A percentile compares a stretch with the other conserved stretches of the same genome.
These are phyloP conservation scores for Tanypteryx hageni DNA, from an alignment of 2,888 invertebrate genomes.

Conservation along the genomic window DNA sequence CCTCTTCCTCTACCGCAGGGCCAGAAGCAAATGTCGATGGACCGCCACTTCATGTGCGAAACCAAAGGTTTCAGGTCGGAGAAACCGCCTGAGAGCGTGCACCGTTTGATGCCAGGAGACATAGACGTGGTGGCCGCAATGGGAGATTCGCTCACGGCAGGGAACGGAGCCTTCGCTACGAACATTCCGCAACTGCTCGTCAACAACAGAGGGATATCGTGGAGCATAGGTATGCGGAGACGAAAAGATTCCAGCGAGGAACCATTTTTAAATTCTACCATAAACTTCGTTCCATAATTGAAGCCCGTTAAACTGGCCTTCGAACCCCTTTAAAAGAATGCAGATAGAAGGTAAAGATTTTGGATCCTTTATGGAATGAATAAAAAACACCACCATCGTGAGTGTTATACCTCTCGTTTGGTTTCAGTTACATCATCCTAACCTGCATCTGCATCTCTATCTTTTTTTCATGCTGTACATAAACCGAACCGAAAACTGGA, in stretches of 20 bases:
- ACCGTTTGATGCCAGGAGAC: conserved; percentile 56
- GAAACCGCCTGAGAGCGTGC: conserved; percentile 73
- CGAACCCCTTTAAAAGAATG: no score
- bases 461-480: no score
- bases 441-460: no score
- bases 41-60: conserved; percentile 74
- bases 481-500: no score
- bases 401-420: no score
- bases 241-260: no score
- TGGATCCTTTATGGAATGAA: no score
- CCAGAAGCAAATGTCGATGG: conserved; percentile 71
- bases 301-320: no score
- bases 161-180: conserved; percentile 68
- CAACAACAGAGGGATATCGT: conserved; percentile 70
- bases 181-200: conserved; percentile 65
- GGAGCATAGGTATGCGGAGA: conserved; percentile 71
- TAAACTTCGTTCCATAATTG: not conserved
- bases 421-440: no score
- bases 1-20: not conserved
- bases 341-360: no score
- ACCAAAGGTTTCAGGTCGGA: conserved; percentile 72
- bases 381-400: no score
- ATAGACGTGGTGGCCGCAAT: conserved; percentile 61
- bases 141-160: conserved; percentile 67
- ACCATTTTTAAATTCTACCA: not conserved